These are phyloP conservation scores for Drosophila basisetae DNA, from an alignment of 2,888 invertebrate genomes.

Conservation along the genomic window DNA sequence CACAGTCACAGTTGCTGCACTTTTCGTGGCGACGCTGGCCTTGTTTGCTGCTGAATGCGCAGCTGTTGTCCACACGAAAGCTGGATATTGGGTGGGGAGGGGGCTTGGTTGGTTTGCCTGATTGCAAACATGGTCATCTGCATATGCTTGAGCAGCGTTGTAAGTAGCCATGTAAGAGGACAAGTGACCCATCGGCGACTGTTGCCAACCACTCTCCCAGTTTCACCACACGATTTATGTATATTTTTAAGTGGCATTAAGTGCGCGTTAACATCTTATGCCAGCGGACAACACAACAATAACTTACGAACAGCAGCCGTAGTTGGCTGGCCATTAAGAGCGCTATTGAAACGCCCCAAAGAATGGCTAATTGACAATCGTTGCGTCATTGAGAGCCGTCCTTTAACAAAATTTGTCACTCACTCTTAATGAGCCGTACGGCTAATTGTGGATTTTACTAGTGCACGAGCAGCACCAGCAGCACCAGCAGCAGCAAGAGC, in stretches of 20 bases:
- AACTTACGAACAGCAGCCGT: conserved; percentile 46
- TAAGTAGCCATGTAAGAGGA: conserved; percentile 80
- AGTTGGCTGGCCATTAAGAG: conserved; percentile 57
- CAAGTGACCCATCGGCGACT: conserved; percentile 60
- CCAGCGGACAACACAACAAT: conserved; percentile 57
- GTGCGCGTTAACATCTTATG: conserved; percentile 81
- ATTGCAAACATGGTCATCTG: conserved; percentile 65
- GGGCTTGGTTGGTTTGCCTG: neutral
- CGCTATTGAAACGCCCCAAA: conserved; percentile 41
- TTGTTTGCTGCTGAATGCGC: conserved; percentile 29
- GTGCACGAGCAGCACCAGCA: too few species aligned
- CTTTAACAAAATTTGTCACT: conserved; percentile 53
- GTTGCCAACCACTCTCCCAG: conserved; percentile 34
- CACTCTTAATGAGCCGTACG: conserved; percentile 60
- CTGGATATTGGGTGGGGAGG: neutral
- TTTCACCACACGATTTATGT: conserved; percentile 67
- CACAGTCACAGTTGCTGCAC: conserved; percentile 57
- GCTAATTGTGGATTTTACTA: conserved; percentile 58
- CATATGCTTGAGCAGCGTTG: conserved; percentile 76
- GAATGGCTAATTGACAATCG: conserved; percentile 70
- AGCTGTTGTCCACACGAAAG: conserved; percentile 53
- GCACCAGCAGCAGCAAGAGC: neutral
- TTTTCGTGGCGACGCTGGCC: conserved; percentile 33
- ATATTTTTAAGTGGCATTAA: conserved; percentile 81
- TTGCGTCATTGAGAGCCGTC: conserved; percentile 25